Evolutionary conservation across 2,797 vertebrate genomes (phyloP).

Genomic region (Alca torda): DNA sequence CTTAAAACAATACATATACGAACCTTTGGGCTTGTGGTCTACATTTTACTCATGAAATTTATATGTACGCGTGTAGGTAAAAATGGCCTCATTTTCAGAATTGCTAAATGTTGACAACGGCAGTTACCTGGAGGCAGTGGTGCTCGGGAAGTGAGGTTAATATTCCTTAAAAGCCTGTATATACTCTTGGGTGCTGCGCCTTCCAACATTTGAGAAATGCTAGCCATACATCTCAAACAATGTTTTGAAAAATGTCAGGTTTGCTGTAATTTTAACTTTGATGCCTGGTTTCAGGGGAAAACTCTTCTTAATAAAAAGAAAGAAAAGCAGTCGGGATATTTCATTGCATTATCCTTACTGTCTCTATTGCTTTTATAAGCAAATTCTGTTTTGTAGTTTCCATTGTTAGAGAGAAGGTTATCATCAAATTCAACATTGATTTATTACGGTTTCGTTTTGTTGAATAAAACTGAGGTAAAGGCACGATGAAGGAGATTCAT

Average conservation of each 20-base stretch:
- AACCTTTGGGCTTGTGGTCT: not conserved
- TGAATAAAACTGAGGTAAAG: constrained; percentile 20
- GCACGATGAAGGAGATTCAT: constrained; percentile 9
- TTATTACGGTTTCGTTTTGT: constrained; percentile 32
- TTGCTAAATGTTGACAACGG: not conserved
- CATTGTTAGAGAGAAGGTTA: not conserved
- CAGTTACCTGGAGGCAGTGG: not conserved
- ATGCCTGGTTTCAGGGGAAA: not conserved
- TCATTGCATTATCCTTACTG: not conserved
- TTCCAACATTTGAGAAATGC: not conserved
- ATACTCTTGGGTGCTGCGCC: not conserved
- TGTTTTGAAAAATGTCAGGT: not conserved
- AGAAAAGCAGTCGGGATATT: not conserved
- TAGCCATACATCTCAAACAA: not conserved
- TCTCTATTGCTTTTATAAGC: constrained; percentile 1
- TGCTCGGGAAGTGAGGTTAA: not conserved
- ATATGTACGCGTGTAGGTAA: not conserved
- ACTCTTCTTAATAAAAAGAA: not conserved
- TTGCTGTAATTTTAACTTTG: constrained; percentile 1
- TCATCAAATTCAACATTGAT: constrained; percentile 13
- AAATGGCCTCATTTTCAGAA: not conserved
- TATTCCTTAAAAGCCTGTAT: not conserved
- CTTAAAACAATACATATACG: not conserved
- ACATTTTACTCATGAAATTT: not conserved
- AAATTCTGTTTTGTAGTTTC: not conserved